Base-by-base conservation (phyloP, 2,888 invertebrate genomes). In the Papilio elwesi region DNA sequence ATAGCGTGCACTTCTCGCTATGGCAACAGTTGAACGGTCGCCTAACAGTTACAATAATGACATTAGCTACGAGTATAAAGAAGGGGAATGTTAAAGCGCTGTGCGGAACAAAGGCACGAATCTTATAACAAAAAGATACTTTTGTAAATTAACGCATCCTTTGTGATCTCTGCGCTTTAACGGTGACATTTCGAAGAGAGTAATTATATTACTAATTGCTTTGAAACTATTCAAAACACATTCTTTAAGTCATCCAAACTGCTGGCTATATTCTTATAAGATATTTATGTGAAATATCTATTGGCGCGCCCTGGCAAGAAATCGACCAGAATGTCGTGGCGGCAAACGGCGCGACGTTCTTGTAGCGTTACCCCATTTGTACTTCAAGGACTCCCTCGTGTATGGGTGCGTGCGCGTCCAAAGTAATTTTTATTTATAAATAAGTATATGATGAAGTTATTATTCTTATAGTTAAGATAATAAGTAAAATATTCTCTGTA, bases 41-140 rank as follows among this genome's bases (percentile, higher is more conserved):
- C 66, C 71, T 70, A 82, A 87, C 87, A 82, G 87, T 88, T 87
- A 86, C 79, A 83, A 84, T 85, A 83, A 80, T 80, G 81, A 79
- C 84, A 85, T 86, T 85, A 86, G 82, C 82, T 82, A n/a, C n/a
- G n/a, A n/a, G n/a, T n/a, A 80, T 82, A 79, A 81, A 82, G 77
- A 82, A 79, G 75, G 80, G 83, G 85, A 85, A 87, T 86, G 83
- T 78, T 76, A 80, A 80, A 79, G 79, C 75, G 76, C 78, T 51
- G 1, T 13, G 48, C 52, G 12, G 55, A 52, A 71, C 66, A 71
- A 71, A 26, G 2, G 26, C 26, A 26, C 1, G 26, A 26, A 26
- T 26, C 26, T 26, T 26, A 26, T 26, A 38, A 69, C 51, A 51
- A 77, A 81, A 81, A 59, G 78, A 76, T 6, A 76, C 76, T 70